These are phyloP conservation scores for Calyptommatus sinebrachiatus DNA, from an alignment of 2,113 vertebrate genomes.

Conservation along the genomic window DNA sequence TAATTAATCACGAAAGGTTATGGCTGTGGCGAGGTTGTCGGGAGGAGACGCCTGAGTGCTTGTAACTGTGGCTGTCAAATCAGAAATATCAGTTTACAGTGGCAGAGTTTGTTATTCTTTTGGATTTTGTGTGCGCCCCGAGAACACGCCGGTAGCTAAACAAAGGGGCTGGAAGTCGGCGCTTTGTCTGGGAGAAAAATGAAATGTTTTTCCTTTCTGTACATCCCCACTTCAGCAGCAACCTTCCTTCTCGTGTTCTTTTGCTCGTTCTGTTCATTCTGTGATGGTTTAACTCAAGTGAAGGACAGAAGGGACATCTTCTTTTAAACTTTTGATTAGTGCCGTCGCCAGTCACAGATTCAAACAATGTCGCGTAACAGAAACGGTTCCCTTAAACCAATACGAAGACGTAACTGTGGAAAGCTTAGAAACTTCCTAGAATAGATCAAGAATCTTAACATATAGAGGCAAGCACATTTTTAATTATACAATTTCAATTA, in stretches of 20 bases:
- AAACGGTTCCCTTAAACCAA: no score
- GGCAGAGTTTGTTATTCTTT: conserved; percentile 46
- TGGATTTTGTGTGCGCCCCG: conserved; percentile 19
- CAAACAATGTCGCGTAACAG: no score
- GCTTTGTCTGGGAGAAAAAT: conserved; percentile 33
- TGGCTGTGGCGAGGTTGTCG: conserved; percentile 69
- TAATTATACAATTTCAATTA: no score
- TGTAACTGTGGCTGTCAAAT: conserved; percentile 75
- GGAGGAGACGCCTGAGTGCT: conserved; percentile 71
- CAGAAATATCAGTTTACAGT: conserved; percentile 62
- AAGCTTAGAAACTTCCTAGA: no score
- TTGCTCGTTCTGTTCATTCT: conserved; percentile 20
- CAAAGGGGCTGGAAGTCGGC: conserved; percentile 43
- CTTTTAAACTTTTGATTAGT: no score
- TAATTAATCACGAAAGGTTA: conserved; percentile 78
- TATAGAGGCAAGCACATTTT: no score
- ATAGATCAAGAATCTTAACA: no score
- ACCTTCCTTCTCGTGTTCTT: conserved; percentile 1
- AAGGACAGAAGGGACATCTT: conserved; percentile 10
- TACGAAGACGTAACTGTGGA: no score
- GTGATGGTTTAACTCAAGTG: conserved; percentile 22
- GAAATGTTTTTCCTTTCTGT: background rate
- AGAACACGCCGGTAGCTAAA: conserved; percentile 37
- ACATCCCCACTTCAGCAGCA: background rate
- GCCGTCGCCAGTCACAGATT: no score